These are phyloP conservation scores for Plusia festucae DNA, from an alignment of 2,888 invertebrate species.

Conservation along the genomic window DNA sequence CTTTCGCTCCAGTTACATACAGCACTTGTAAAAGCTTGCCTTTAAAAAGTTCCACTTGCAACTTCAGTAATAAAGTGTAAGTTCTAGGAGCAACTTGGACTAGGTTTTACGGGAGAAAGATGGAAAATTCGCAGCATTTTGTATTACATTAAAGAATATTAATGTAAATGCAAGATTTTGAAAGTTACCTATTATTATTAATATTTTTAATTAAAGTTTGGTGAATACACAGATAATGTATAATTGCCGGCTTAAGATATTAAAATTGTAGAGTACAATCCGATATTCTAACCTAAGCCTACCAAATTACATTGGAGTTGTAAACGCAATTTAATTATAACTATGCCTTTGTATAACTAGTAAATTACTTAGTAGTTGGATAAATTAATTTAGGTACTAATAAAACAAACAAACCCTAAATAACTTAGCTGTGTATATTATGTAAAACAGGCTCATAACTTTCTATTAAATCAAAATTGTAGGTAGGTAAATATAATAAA, in stretches of 20 bases:
- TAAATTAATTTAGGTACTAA: neutral
- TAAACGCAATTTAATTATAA: neutral
- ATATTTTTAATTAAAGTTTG: no score
- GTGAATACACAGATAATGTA: no score
- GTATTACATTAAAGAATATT: constrained; percentile 6
- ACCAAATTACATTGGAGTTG: no score
- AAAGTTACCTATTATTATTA: no score
- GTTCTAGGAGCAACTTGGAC: constrained; percentile 24
- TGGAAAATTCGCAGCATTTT: constrained; percentile 15
- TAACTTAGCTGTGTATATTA: neutral
- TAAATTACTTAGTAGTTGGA: neutral
- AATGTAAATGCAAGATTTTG: no score
- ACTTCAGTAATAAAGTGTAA: constrained; percentile 32
- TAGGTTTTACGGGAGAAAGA: constrained; percentile 5
- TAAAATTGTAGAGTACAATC: no score
- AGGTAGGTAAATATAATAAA: neutral
- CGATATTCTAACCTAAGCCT: no score
- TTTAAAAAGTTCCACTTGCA: constrained; percentile 36
- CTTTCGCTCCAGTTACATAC: constrained; percentile 36
- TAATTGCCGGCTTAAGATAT: no score
- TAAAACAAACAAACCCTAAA: neutral
- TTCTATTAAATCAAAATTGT: neutral
- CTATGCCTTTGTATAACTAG: neutral
- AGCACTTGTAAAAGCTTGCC: constrained; percentile 30
- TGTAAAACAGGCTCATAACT: neutral